phyloP scores from a whole-genome alignment of 1,140 invertebrate species.

The Pinna nobilis region DNA sequence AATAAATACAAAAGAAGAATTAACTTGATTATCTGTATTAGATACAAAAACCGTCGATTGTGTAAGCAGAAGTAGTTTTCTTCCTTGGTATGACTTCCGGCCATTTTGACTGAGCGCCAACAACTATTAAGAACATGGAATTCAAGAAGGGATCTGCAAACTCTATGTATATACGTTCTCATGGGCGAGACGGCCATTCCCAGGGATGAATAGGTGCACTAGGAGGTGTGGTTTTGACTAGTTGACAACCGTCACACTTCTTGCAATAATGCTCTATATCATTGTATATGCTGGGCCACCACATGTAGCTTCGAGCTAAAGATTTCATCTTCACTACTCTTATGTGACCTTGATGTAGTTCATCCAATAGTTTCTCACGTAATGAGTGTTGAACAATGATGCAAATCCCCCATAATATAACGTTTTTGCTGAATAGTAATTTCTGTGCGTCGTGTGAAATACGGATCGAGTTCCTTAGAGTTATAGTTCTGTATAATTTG shows the following conservation, averaged over 20 bases:
- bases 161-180: conserved; percentile 52
- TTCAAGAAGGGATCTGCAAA: conserved; percentile 58
- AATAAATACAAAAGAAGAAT: too few relatives aligned
- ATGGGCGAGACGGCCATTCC: conserved; percentile 37
- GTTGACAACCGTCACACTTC: conserved; percentile 73
- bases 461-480: too few relatives aligned
- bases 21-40: too few relatives aligned
- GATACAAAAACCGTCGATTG: conserved; percentile 15
- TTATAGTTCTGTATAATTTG: too few relatives aligned
- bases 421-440: too few relatives aligned
- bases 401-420: too few relatives aligned
- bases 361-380: too few relatives aligned
- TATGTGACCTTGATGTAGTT: conserved; percentile 75
- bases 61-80: conserved; percentile 29
- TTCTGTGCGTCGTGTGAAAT: too few relatives aligned
- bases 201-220: conserved; percentile 45
- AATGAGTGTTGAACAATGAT: too few relatives aligned
- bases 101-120: conserved; percentile 76
- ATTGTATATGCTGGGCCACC: conserved; percentile 76
- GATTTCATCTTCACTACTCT: conserved; percentile 78
- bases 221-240: conserved; percentile 18
- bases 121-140: conserved; percentile 62
- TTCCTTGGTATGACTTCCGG: conserved; percentile 73
- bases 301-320: conserved; percentile 76
- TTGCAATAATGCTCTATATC: conserved; percentile 74